phyloP scores from a whole-genome alignment of 2,888 invertebrate species.

The Parapristionchus giblindavisi region DNA sequence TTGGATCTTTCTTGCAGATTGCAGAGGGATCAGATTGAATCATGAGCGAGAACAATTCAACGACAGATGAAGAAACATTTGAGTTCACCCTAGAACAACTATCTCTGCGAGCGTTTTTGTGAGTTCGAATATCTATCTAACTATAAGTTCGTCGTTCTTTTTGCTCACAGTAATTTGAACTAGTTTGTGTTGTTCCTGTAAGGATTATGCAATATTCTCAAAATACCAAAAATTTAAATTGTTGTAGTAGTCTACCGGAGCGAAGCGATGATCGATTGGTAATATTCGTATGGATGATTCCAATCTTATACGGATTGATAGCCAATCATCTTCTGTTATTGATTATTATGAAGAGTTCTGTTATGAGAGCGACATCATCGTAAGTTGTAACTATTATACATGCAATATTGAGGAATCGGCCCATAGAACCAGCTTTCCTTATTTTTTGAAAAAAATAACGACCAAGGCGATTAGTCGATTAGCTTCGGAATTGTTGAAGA shows the following conservation, averaged over 20 bases:
- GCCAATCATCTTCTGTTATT: slow-evolving; percentile 8
- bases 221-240: neutral
- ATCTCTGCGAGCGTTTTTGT: neutral
- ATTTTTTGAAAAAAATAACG: neutral
- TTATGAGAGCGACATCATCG: slow-evolving; percentile 10
- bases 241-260: neutral
- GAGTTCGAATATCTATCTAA: too few species aligned
- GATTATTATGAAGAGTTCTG: neutral
- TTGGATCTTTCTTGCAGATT: too few species aligned
- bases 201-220: neutral
- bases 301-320: neutral
- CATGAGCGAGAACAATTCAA: slow-evolving; percentile 1
- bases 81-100: slow-evolving; percentile 20
- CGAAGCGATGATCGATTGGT: slow-evolving; percentile 22
- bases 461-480: too few species aligned
- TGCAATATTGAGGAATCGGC: neutral
- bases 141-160: too few species aligned
- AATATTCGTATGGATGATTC: neutral
- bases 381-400: neutral
- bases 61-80: too few species aligned
- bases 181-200: neutral
- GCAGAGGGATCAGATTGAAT: neutral
- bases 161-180: neutral
- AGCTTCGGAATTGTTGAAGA: too few species aligned
- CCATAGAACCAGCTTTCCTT: neutral